Conservation (phyloP, 2,113 vertebrate genomes). For the Phyllopteryx taeniolatus region DNA sequence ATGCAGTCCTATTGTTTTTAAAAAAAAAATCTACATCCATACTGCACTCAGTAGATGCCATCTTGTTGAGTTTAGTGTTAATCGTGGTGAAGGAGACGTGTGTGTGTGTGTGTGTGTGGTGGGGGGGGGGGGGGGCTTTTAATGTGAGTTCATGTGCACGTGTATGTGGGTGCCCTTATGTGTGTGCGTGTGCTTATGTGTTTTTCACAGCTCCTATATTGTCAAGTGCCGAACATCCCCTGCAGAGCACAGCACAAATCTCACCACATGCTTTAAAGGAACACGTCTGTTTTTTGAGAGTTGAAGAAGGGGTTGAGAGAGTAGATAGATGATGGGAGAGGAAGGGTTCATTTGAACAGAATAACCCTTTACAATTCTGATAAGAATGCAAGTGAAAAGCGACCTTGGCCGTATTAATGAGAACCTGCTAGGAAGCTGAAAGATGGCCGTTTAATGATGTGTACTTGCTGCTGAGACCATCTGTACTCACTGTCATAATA, state of each 20-base stretch:
- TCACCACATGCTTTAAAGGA: conserved; percentile 37
- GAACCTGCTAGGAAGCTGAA: conserved; percentile 70
- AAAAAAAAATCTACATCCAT: not conserved
- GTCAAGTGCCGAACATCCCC: conserved; percentile 53
- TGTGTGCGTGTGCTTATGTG: conserved; percentile 2
- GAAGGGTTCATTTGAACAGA: not conserved
- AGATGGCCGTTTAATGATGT: conserved; percentile 70
- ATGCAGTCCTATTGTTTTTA: not conserved
- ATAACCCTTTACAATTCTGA: conserved; percentile 4
- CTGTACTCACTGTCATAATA: conserved; percentile 68
- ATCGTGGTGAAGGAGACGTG: conserved; percentile 18
- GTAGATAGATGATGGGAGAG: not conserved
- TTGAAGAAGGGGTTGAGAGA: not conserved
- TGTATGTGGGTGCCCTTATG: not conserved
- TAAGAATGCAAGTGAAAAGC: conserved; percentile 52
- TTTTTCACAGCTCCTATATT: conserved; percentile 58
- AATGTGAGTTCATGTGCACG: too few species aligned
- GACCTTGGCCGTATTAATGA: conserved; percentile 57
- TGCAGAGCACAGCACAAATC: conserved; percentile 43
- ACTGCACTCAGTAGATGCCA: too few species aligned
- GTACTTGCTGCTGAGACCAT: conserved; percentile 61
- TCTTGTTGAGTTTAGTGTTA: not conserved
- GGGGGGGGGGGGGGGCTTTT: too few species aligned
- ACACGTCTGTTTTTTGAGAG: not conserved
- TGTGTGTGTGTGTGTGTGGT: not conserved